Percentiles rank a stretch among this genome's conserved stretches.
Conservation (phyloP, 1,140 invertebrate species). For the Leptinotarsa undecemlineata region DNA sequence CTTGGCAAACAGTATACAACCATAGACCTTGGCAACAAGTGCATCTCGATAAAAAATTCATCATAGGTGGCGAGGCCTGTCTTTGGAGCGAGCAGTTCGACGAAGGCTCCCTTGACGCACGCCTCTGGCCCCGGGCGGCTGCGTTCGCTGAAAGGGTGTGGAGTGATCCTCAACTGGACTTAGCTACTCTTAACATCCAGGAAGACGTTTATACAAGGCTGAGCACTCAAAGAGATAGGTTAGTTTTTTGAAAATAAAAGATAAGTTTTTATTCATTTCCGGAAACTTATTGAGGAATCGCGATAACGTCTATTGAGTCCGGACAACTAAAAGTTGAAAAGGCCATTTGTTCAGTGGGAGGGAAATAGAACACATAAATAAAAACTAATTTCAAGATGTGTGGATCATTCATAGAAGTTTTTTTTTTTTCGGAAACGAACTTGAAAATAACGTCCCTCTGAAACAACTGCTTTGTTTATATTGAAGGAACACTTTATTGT, state of each 20-base stretch:
- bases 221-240: conserved; percentile 63
- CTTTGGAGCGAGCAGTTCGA: conserved; percentile 74
- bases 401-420: too few species aligned
- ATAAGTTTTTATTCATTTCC: not conserved
- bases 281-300: conserved; percentile 1
- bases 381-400: too few species aligned
- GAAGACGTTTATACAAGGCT: conserved; percentile 69
- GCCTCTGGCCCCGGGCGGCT: conserved; percentile 72
- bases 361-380: too few species aligned
- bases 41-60: conserved; percentile 50
- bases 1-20: conserved; percentile 82
- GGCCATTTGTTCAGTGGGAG: too few species aligned
- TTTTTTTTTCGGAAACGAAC: too few species aligned
- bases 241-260: not conserved
- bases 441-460: too few species aligned
- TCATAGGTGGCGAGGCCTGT: conserved; percentile 70
- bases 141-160: conserved; percentile 68
- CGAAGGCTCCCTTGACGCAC: conserved; percentile 64
- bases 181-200: conserved; percentile 39
- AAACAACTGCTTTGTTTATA: too few species aligned
- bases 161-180: conserved; percentile 51
- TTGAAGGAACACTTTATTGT: too few species aligned
- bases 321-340: too few species aligned
- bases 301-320: too few species aligned
- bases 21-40: conserved; percentile 71